These are phyloP conservation scores for Sinohyriopsis cumingii DNA, from an alignment of 2,888 invertebrate genomes.

Conservation along the genomic window DNA sequence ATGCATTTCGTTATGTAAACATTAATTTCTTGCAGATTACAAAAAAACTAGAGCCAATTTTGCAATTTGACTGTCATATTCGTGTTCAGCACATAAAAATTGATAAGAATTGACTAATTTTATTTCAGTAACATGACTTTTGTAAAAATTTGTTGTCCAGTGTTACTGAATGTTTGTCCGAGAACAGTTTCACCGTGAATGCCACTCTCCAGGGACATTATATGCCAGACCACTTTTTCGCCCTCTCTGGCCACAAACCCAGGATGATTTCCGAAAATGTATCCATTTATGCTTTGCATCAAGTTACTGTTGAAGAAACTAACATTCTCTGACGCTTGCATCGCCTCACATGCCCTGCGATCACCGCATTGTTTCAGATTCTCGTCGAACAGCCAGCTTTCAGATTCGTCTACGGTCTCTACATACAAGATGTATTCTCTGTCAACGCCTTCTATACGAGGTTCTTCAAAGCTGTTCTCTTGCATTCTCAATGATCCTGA, in stretches of 20 bases:
- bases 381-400: slow-evolving; percentile 35
- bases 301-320: slow-evolving; percentile 13
- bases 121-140: no score
- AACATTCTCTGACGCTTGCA: background rate
- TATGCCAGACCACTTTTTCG: slow-evolving; percentile 32
- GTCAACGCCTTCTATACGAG: slow-evolving; percentile 43
- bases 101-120: no score
- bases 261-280: slow-evolving; percentile 34
- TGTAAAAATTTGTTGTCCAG: no score
- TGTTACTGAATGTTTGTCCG: no score
- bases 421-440: slow-evolving; percentile 41
- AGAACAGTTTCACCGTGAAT: slow-evolving; percentile 26
- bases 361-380: slow-evolving; percentile 36
- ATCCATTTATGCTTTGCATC: slow-evolving; percentile 41
- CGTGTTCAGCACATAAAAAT: no score
- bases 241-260: slow-evolving; percentile 34
- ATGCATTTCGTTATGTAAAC: no score
- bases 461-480: no score
- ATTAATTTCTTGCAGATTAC: no score
- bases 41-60: no score
- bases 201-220: slow-evolving; percentile 28
- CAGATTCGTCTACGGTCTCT: slow-evolving; percentile 44
- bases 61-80: no score
- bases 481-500: no score
- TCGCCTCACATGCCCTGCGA: slow-evolving; percentile 19